Evolutionary conservation across 1,140 invertebrate species (phyloP), one percentile per base, ranked within the genome.

Genomic region (Zaprionus vittiger): DNA sequence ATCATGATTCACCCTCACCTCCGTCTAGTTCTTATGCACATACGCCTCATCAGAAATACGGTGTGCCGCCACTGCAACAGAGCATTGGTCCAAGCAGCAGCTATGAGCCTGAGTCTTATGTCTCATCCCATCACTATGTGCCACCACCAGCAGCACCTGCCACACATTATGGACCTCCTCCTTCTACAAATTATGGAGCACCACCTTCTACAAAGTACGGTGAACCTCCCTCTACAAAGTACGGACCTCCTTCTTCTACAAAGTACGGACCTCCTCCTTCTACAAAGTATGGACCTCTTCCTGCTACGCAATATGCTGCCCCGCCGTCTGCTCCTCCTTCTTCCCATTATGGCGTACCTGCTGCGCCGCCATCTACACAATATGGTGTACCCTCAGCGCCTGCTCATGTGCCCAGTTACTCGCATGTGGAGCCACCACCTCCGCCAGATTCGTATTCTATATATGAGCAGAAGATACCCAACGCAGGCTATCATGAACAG

Each of bases 381-480:
- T 79, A 83, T 62, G 76, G 72, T 0, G 80, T 83, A 12, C 81
- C 80, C 17, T 56, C 71, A 3, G 64, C 69, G 0, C 82, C 74
- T 4, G 66, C 49, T 2, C 62, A 71, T 12, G 79, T 60, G 9
- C 72, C 76, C 38, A 78, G 56, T 31, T 83, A 70, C 44, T 12
- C 54, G 22, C 73, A 75, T 41, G 20, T 60, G 4, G 31, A 41
- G 17, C 62, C 66, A 24, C 24, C 56, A 14, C 71, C 86, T 5
- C 17, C 60, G 2, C 73, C 59, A 0, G 79, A 84, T 7, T 83
- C 79, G 1, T 91, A 89, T 37, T 75, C 77, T 11, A 77, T 91
- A 22, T 91, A 90, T 47, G 85, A 91, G 26, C 86, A 90, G 9
- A 91, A 91, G 69, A 83, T 91, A 4, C 90, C 90, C 4, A 91